Conservation (phyloP, 2,888 invertebrate species). For the Ennomos fuscantarius region DNA sequence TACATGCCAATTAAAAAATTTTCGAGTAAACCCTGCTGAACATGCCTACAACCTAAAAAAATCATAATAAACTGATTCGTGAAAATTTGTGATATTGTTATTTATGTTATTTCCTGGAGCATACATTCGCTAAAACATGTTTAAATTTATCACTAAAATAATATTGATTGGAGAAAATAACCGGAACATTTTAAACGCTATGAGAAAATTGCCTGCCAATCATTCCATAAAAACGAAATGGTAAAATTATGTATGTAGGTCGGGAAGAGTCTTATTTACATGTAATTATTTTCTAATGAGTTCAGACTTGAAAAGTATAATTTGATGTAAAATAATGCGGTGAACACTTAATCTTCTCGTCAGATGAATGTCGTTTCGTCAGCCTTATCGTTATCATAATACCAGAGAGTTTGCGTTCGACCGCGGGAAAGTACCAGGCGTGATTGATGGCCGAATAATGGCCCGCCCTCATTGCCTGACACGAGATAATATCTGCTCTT, state of each 20-base stretch:
- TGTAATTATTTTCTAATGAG: background rate
- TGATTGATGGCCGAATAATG: constrained; percentile 66
- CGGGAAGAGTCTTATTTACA: background rate
- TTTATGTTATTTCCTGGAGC: no score
- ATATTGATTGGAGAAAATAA: no score
- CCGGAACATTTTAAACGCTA: no score
- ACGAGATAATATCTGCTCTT: constrained; percentile 32
- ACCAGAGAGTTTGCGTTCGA: constrained; percentile 19
- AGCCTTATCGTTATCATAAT: constrained; percentile 33
- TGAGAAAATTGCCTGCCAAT: no score
- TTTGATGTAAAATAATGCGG: background rate
- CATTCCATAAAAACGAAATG: background rate
- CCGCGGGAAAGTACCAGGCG: constrained; percentile 36
- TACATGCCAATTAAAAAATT: background rate
- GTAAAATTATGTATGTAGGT: constrained; percentile 8
- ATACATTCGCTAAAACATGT: no score
- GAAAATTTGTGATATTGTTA: no score
- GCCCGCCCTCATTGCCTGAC: constrained; percentile 35
- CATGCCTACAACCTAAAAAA: background rate
- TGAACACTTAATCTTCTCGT: constrained; percentile 12
- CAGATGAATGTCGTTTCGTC: constrained; percentile 23
- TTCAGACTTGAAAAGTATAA: background rate
- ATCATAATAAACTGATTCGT: background rate
- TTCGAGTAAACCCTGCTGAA: background rate
- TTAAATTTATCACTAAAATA: no score